Conservation (phyloP, 2,113 vertebrate genomes). For the Uropsilus gracilis region DNA sequence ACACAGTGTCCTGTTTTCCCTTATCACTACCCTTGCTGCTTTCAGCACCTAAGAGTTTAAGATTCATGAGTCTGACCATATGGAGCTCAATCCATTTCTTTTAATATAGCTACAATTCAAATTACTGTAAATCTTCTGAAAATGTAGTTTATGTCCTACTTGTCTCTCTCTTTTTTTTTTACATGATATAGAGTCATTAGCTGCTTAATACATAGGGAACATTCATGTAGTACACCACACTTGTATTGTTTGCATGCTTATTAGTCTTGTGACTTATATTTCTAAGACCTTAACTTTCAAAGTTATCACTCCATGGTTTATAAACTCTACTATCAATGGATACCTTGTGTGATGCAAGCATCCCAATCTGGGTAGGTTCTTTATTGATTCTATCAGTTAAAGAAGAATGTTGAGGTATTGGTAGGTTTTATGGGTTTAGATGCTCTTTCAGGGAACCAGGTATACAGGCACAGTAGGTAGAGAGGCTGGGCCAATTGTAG, state of each 20-base stretch:
- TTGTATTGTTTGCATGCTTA: background rate
- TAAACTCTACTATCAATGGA: background rate
- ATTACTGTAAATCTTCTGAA: background rate
- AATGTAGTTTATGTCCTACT: background rate
- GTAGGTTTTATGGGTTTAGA: too few species aligned
- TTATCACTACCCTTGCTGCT: background rate
- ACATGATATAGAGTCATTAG: background rate
- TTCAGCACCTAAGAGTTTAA: background rate
- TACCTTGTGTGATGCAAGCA: too few species aligned
- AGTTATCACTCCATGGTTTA: background rate
- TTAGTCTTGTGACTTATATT: background rate
- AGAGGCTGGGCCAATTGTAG: too few species aligned
- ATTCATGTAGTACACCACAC: background rate
- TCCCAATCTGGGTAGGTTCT: too few species aligned
- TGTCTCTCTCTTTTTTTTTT: background rate
- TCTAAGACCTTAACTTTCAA: slow-evolving; percentile 32
- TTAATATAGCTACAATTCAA: background rate
- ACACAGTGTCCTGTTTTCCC: background rate
- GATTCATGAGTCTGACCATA: background rate
- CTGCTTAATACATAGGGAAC: background rate
- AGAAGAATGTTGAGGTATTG: too few species aligned
- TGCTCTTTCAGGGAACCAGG: too few species aligned
- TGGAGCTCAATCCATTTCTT: background rate
- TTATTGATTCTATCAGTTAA: too few species aligned
- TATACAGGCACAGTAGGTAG: too few species aligned